Evolutionary conservation across 2,797 vertebrate genomes (phyloP).

Genomic region (Tragopan temminckii): DNA sequence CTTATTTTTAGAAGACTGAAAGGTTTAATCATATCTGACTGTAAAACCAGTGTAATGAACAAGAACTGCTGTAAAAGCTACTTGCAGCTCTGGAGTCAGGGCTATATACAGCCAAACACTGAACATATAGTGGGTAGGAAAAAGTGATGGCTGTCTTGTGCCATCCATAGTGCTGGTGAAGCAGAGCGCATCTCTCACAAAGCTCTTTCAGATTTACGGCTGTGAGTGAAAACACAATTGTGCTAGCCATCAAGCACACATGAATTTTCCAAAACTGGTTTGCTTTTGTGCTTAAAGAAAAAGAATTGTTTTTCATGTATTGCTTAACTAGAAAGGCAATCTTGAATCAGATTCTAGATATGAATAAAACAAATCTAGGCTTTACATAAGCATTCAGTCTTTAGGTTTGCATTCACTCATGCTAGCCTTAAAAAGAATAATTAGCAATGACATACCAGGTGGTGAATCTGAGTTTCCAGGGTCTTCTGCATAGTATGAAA

Average conservation of each 20-base stretch:
- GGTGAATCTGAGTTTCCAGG: not conserved
- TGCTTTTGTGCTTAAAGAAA: not conserved
- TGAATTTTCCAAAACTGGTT: not conserved
- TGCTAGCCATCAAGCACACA: not conserved
- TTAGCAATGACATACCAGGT: not conserved
- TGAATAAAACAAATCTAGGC: not conserved
- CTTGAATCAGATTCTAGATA: not conserved
- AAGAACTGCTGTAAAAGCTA: not conserved
- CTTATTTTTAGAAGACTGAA: not conserved
- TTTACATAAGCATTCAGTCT: not conserved
- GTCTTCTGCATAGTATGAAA: not conserved
- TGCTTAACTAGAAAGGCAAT: not conserved
- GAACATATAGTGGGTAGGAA: not conserved
- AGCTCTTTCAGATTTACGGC: not conserved
- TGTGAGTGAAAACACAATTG: not conserved
- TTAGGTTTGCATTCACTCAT: not conserved
- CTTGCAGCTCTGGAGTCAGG: not conserved
- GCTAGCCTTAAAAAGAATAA: not conserved
- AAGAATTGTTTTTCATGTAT: not conserved
- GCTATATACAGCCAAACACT: not conserved
- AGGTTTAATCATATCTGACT: not conserved
- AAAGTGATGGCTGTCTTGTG: not conserved
- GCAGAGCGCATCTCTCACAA: not conserved
- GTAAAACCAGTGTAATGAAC: not conserved
- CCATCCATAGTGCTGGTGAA: not conserved